Evolutionary conservation across 1,140 invertebrate genomes (phyloP), one percentile per base, ranked within the genome.

Genomic region (Caenorhabditis latens): DNA sequence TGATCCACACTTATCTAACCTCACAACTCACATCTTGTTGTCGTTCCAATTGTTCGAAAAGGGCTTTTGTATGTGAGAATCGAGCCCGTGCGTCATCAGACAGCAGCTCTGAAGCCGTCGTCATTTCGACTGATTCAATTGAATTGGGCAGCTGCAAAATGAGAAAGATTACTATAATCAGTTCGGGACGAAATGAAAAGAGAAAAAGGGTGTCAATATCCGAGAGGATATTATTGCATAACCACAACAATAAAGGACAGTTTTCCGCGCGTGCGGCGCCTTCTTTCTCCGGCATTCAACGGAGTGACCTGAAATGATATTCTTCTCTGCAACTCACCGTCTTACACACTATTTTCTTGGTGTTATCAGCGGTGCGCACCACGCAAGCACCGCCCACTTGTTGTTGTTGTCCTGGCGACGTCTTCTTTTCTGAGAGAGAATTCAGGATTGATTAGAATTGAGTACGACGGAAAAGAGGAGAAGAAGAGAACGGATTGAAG

Each of bases 31-130:
- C 83, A 24, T 88, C 87, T 24, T 88, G 87, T 53, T 88, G 87
- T 63, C 87, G 57, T 58, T 89, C 89, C 11, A 89, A 65, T 67
- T 89, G 84, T 48, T 89, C 87, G 53, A 89, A 89, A 21, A 89
- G 84, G 0, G 89, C 89, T 53, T 89, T 89, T 21, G 89, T 89
- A 53, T 89, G 85, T n/a, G 87, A 86, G 85, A 89, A 89, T 48
- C 89, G 88, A 16, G 84, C 48, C 21, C 89, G 53, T 48, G 88
- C 87, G 53, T 89, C 89, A 63, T 89, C 86, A 16, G 86, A 65
- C 24, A 88, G 53, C n/a, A 89, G 84, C 65, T 89, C 88, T 8
- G 86, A 85, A 46, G 88, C 87, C n/a, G 86, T 89, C 19, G 88
- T 88, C 84, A 89, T 85, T 42, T 48, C 61, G 57, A n/a, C 87